Base-by-base conservation (phyloP, 2,797 vertebrate genomes). In the Nannoperca australis region DNA sequence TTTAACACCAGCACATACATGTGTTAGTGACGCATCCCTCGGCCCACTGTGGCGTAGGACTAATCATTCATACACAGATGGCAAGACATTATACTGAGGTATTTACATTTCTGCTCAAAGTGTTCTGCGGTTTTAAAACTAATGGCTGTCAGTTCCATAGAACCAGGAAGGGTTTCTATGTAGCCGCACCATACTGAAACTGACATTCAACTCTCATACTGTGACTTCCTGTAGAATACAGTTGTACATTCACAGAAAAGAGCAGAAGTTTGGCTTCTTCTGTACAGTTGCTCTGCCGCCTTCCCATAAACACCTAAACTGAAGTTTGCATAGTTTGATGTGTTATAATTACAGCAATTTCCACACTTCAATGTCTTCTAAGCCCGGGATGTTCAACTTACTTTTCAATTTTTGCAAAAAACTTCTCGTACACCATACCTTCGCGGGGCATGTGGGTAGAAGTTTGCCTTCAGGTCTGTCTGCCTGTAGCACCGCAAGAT, bases 311-410 rank as follows among this genome's bases (percentile, higher is more conserved):
- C 40, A 63, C 3, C 32, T 50, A 56, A n/a, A 49, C n/a, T 42
- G 49, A 51, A 18, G 56, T 51, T 61, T 45, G 55, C 22, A 55
- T 63, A 12, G 20, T 50, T 64, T 55, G 9, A 58, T 64, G 49
- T 40, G 49, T 36, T 20, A 61, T 40, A 42, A 14, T 18, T 44
- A 59, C 8, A 18, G 14, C 18, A 0, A 27, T 32, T 14, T 49
- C 30, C 17, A 61, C 5, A 11, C 64, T 34, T 36, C 9, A n/a
- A 2, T 45, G 24, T 64, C 17, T 40, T 30, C 20, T 3, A 5
- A 3, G 9, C 0, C 36, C 10, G 36, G 8, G 36, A 36, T 10
- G 11, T 6, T 38, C 36, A 38, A 38, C 10, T 38, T 11, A 11
- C 24, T 27, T 27, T 27, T 27, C 24, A 27, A 38, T 10, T 38